Conservation (phyloP, 2,113 vertebrate species). For the Trematomus loennbergii region DNA sequence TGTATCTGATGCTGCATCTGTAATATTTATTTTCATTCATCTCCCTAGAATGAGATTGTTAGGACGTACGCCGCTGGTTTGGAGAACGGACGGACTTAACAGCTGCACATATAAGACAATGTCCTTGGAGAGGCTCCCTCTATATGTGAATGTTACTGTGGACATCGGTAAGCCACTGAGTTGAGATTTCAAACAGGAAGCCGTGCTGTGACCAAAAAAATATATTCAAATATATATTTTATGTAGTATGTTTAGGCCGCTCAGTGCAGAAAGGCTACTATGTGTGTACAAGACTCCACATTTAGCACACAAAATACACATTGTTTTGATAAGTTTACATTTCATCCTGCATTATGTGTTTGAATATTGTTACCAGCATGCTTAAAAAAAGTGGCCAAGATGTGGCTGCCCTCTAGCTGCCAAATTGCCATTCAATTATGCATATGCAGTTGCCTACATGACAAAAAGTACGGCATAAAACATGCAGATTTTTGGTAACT, state of each 20-base stretch:
- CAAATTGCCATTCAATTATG: background rate
- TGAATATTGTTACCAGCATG: conserved; percentile 6
- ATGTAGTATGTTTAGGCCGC: conserved; percentile 7
- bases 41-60: conserved; percentile 90
- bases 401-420: background rate
- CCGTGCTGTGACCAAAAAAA: conserved; percentile 43
- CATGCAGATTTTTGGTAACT: background rate
- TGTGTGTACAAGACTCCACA: conserved; percentile 1
- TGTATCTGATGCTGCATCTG: too few species aligned
- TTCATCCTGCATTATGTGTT: conserved; percentile 8
- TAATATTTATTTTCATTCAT: background rate
- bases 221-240: conserved; percentile 9
- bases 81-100: conserved; percentile 92
- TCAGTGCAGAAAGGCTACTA: conserved; percentile 6
- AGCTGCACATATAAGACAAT: conserved; percentile 90
- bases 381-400: background rate
- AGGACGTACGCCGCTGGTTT: conserved; percentile 83
- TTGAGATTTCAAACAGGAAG: conserved; percentile 50
- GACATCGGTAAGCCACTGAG: conserved; percentile 84
- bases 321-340: conserved; percentile 21
- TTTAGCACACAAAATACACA: conserved; percentile 43
- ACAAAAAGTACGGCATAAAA: background rate
- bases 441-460: conserved; percentile 15
- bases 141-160: conserved; percentile 93
- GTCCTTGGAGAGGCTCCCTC: conserved; percentile 85